These are phyloP conservation scores for Anticlea derivata DNA, from an alignment of 2,888 invertebrate genomes.

Conservation along the genomic window DNA sequence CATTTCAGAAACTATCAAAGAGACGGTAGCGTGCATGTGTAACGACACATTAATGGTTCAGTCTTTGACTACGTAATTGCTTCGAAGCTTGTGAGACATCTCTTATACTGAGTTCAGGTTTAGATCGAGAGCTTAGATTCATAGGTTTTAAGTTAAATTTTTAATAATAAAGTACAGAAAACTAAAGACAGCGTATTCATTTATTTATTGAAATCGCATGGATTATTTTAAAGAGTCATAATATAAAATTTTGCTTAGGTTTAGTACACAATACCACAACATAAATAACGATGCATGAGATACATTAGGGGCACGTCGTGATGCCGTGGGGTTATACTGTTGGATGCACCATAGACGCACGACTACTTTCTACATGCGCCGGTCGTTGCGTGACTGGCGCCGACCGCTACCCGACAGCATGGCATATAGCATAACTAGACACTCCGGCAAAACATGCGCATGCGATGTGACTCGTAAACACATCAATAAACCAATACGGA, in stretches of 20 bases:
- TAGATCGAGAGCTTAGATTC: background rate
- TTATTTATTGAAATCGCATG: too few relatives aligned
- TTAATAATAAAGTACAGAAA: too few relatives aligned
- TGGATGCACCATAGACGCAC: constrained; percentile 23
- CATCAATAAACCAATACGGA: constrained; percentile 30
- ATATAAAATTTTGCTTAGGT: background rate
- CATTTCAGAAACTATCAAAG: constrained; percentile 7
- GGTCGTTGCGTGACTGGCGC: constrained; percentile 43
- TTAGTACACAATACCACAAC: background rate
- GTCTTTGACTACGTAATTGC: constrained; percentile 18
- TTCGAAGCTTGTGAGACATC: background rate
- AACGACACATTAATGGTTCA: background rate
- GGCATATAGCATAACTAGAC: constrained; percentile 22
- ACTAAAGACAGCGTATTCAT: too few relatives aligned
- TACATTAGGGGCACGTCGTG: constrained; percentile 9
- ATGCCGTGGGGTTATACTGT: constrained; percentile 10
- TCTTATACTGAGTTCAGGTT: constrained; percentile 14
- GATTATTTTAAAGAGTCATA: too few relatives aligned
- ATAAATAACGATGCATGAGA: constrained; percentile 5
- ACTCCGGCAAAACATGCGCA: constrained; percentile 30
- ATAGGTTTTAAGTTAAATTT: too few relatives aligned
- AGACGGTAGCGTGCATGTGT: constrained; percentile 1
- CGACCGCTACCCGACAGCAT: constrained; percentile 32
- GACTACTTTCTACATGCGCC: constrained; percentile 41
- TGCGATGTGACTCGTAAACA: constrained; percentile 31